Base-by-base conservation (phyloP, 2,113 vertebrate genomes). In the Asarcornis scutulata region DNA sequence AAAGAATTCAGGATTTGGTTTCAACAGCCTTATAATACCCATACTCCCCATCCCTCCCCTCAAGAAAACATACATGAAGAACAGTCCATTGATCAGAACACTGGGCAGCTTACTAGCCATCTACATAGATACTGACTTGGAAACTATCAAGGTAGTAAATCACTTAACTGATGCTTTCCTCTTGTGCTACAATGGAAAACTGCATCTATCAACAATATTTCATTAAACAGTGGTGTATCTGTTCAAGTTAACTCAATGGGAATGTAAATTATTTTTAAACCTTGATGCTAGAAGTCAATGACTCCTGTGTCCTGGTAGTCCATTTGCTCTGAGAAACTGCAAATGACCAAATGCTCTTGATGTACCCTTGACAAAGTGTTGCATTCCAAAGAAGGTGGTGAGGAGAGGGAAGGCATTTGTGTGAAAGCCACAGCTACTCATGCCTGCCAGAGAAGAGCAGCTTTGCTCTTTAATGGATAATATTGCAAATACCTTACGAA, bases 61-160 rank as follows among this genome's bases (percentile, higher is more conserved):
- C 36, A 40, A 40, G 23, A 8, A 73, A 79, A 53, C 31, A 46
- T 60, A 95, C 69, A 75, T 64, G 68, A 86, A 63, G 69, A 29
- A 93, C 42, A 93, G 27, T 58, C 44, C 8, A 27, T 86, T 62
- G 56, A 89, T 91, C 66, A 95, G 63, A 93, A 89, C 52, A 80
- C 62, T 88, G 38, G 55, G 86, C 92, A 93, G 63, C 40, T 94
- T 83, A 95, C 82, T 89, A 86, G 60, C 68, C 42, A 58, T 94
- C 42, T 91, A 42, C 66, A 72, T 77, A 32, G 32, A 53, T 55
- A 60, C 2, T 3, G 34, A 46, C 29, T 63, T 11, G 14, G 52
- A 94, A 91, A 17, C 40, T 44, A 59, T 46, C 44, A 84, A 86
- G 52, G 53, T 17, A 59, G 46, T 7, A 76, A 46, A 12, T 62